Percentiles rank a stretch among this genome's conserved stretches.
phyloP scores from a whole-genome alignment of 2,113 vertebrate genomes.

The Leptodactylus fuscus region DNA sequence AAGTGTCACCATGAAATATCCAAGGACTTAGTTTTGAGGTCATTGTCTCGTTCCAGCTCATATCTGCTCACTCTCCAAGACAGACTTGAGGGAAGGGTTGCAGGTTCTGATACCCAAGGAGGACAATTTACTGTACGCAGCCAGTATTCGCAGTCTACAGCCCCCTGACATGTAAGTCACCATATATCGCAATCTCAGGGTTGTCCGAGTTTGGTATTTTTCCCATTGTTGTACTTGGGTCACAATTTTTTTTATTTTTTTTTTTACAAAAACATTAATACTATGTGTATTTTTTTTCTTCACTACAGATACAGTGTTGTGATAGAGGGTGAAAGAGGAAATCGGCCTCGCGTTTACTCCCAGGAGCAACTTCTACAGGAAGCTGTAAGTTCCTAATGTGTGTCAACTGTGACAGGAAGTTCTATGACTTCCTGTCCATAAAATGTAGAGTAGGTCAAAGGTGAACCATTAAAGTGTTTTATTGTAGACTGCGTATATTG shows the following conservation, averaged over 20 bases:
- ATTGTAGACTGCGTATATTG: neutral
- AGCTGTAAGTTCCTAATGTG: slow-evolving; percentile 81
- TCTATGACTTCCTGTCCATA: neutral
- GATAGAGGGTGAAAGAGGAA: slow-evolving; percentile 91
- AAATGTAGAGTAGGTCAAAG: slow-evolving; percentile 11
- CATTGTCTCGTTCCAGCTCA: slow-evolving; percentile 62
- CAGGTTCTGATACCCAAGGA: slow-evolving; percentile 93
- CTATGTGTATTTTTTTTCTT: too few relatives aligned
- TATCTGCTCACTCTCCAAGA: slow-evolving; percentile 86
- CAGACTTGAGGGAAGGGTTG: slow-evolving; percentile 87
- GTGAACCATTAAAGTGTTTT: neutral
- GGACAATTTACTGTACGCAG: slow-evolving; percentile 91
- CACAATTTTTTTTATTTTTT: too few relatives aligned
- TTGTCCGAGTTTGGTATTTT: too few relatives aligned
- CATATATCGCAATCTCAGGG: neutral
- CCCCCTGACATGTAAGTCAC: slow-evolving; percentile 87
- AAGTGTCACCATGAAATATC: too few relatives aligned
- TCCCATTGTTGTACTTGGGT: too few relatives aligned
- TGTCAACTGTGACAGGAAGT: neutral
- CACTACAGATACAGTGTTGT: slow-evolving; percentile 86
- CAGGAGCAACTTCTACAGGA: slow-evolving; percentile 94
- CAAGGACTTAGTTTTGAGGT: neutral
- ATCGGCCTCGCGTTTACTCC: slow-evolving; percentile 91
- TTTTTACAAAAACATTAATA: too few relatives aligned
- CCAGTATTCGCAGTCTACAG: slow-evolving; percentile 86